Conservation (phyloP, 2,113 vertebrate species). For the Scatophagus argus region DNA sequence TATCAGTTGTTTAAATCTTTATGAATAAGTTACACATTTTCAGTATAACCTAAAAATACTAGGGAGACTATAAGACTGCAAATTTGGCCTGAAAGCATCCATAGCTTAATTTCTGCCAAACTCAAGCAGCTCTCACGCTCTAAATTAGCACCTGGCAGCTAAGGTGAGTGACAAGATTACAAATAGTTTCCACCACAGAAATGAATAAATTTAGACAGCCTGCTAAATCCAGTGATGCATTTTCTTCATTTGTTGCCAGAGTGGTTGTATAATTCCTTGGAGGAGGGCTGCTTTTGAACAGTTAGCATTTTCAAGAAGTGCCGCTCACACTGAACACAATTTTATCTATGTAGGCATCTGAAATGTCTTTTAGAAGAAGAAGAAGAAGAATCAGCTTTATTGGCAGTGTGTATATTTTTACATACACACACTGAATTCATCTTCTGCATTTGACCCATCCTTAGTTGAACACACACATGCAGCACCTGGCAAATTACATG, state of each 20-base stretch:
- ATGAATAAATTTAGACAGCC: not conserved
- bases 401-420: no score
- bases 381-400: no score
- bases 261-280: slow-evolving; percentile 27
- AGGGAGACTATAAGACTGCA: not conserved
- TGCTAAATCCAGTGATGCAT: not conserved
- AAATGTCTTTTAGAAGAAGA: not conserved
- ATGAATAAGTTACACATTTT: not conserved
- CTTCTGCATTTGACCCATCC: no score
- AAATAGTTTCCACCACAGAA: not conserved
- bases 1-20: not conserved
- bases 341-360: not conserved
- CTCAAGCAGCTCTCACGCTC: not conserved
- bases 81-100: not conserved
- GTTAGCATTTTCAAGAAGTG: not conserved
- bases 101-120: not conserved
- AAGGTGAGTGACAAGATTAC: not conserved
- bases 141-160: not conserved
- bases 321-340: not conserved
- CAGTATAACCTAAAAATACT: not conserved
- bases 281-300: slow-evolving; percentile 27
- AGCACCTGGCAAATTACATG: no score
- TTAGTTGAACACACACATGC: no score
- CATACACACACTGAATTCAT: no score
- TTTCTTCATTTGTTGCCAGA: slow-evolving; percentile 34